These are phyloP conservation scores for human (Homo sapiens) DNA, from an alignment of 2,113 vertebrate species.

Conservation along the genomic window DNA sequence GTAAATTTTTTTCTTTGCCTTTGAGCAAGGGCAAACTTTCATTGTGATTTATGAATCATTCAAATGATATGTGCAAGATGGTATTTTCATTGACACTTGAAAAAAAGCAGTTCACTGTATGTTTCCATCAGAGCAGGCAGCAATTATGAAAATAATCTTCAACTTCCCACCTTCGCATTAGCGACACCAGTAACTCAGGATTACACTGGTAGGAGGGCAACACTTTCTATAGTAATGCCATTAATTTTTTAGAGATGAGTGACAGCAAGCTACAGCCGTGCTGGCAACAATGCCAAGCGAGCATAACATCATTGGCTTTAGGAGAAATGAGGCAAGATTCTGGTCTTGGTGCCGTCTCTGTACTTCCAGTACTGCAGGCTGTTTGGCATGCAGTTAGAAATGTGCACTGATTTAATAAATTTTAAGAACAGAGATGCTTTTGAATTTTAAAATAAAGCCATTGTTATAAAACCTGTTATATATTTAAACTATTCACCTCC, in stretches of 20 bases:
- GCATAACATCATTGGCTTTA: not conserved
- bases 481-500: not conserved
- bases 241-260: constrained; percentile 46
- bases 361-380: not conserved
- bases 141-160: constrained; percentile 66
- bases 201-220: not conserved
- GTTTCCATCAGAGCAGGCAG: constrained; percentile 46
- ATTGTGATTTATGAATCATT: constrained; percentile 63
- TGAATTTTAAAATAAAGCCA: not conserved
- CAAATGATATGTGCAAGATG: constrained; percentile 50
- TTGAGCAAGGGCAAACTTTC: constrained; percentile 60
- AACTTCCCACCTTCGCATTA: not conserved
- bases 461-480: not conserved
- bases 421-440: not conserved
- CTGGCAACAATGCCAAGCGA: not conserved
- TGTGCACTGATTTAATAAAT: not conserved
- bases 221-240: not conserved
- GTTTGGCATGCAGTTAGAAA: not conserved
- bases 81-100: constrained; percentile 61
- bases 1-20: constrained; percentile 49
- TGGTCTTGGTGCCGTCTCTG: not conserved
- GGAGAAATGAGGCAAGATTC: not conserved
- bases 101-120: constrained; percentile 49
- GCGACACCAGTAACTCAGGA: constrained; percentile 18
- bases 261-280: not conserved